phyloP scores from a whole-genome alignment of 2,113 vertebrate species.

The Neodontobutis hainanensis region DNA sequence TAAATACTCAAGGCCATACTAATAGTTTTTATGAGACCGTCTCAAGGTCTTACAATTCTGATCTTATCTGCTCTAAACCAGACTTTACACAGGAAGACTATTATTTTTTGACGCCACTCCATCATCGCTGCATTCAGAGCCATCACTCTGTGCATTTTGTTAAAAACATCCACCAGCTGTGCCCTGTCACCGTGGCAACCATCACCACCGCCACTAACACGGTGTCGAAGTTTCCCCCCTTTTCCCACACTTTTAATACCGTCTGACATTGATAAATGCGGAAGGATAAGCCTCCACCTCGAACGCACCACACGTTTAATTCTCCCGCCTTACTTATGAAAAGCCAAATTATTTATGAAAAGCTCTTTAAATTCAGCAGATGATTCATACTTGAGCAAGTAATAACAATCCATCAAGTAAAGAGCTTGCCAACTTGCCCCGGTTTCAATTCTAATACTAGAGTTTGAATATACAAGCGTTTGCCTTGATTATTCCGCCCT shows the following conservation, averaged over 20 bases:
- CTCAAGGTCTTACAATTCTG: conserved; percentile 2
- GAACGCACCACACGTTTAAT: conserved; percentile 50
- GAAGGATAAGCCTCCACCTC: conserved; percentile 29
- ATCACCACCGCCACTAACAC: conserved; percentile 11
- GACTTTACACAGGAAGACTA: neutral
- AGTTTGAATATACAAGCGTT: conserved; percentile 57
- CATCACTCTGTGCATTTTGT: conserved; percentile 5
- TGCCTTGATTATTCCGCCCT: conserved; percentile 54
- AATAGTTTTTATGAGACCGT: neutral
- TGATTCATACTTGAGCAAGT: conserved; percentile 63
- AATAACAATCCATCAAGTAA: conserved; percentile 70
- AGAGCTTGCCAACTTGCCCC: conserved; percentile 56
- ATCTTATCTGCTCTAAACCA: neutral
- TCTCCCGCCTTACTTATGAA: conserved; percentile 57
- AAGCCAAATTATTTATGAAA: conserved; percentile 72
- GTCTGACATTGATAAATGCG: conserved; percentile 42
- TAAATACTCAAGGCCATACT: neutral
- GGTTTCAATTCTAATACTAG: conserved; percentile 61
- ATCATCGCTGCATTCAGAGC: conserved; percentile 7
- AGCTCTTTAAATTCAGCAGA: conserved; percentile 66
- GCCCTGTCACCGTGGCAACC: conserved; percentile 1
- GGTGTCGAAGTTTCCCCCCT: conserved; percentile 15
- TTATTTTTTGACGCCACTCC: conserved; percentile 7
- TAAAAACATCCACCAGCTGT: neutral
- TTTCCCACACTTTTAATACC: conserved; percentile 29